Percentiles rank a stretch among this genome's conserved stretches.
Conservation (phyloP, 2,113 vertebrate genomes). For the Barnardius zonarius region DNA sequence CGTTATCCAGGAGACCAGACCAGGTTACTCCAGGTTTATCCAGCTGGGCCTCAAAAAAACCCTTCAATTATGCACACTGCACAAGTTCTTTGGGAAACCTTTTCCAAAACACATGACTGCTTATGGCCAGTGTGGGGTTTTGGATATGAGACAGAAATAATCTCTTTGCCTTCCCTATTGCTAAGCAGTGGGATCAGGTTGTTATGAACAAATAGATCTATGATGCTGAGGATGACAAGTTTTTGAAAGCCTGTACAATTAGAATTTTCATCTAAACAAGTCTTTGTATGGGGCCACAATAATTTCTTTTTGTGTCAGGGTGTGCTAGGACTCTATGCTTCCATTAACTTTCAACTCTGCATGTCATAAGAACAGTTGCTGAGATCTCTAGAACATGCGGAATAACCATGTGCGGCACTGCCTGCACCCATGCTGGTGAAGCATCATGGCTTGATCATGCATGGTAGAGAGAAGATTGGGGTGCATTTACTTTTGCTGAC, state of each 20-base stretch:
- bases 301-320: not conserved
- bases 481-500: not conserved
- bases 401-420: not conserved
- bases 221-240: not conserved
- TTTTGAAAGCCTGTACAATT: not conserved
- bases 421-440: not conserved
- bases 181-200: not conserved
- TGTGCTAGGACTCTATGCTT: not conserved
- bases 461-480: not conserved
- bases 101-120: not conserved
- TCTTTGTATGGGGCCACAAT: not conserved
- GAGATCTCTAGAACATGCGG: not conserved
- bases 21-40: not conserved
- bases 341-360: not conserved
- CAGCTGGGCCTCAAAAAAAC: not conserved
- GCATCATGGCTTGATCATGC: accelerated
- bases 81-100: not conserved
- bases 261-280: not conserved
- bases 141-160: not conserved
- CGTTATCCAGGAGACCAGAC: not conserved
- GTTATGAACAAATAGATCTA: not conserved
- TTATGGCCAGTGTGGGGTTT: not conserved
- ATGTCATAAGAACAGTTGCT: not conserved
- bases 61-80: not conserved
- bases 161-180: not conserved